phyloP scores from a whole-genome alignment of 1,140 invertebrate species.

The Zaprionus ghesquierei region DNA sequence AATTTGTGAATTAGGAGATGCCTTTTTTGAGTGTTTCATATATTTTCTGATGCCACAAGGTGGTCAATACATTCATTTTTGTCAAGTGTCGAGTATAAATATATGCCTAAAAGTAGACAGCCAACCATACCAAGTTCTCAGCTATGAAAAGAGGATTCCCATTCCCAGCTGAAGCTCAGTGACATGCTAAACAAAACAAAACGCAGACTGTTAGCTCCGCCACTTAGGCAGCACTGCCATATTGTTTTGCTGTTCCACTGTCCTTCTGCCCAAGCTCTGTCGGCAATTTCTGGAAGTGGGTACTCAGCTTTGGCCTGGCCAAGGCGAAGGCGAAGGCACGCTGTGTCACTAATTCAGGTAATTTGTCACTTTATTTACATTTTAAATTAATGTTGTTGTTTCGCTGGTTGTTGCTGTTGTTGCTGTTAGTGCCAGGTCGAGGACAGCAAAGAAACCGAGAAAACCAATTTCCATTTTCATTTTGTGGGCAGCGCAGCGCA shows the following conservation, averaged over 20 bases:
- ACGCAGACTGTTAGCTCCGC: background rate
- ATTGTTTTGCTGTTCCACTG: background rate
- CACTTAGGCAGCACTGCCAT: background rate
- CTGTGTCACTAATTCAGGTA: constrained; percentile 77
- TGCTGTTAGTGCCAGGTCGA: constrained; percentile 18
- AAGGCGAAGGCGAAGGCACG: constrained; percentile 13
- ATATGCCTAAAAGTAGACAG: too few species aligned
- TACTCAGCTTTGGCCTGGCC: background rate
- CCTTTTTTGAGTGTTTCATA: too few species aligned
- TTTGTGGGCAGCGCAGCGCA: constrained; percentile 68
- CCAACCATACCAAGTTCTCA: too few species aligned
- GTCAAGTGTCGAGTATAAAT: too few species aligned
- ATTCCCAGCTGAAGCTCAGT: background rate
- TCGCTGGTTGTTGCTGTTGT: constrained; percentile 17
- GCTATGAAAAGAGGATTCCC: background rate
- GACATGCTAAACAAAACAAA: background rate
- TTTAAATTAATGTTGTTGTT: constrained; percentile 71
- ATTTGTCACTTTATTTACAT: constrained; percentile 80
- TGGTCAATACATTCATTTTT: too few species aligned
- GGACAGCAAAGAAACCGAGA: constrained; percentile 67
- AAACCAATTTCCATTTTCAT: constrained; percentile 79
- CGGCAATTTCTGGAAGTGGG: background rate
- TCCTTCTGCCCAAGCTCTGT: background rate
- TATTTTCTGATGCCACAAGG: too few species aligned
- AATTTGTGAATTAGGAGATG: too few species aligned